Evolutionary conservation across 2,888 invertebrate species (phyloP).

Genomic region (Pyrrhia umbra): DNA sequence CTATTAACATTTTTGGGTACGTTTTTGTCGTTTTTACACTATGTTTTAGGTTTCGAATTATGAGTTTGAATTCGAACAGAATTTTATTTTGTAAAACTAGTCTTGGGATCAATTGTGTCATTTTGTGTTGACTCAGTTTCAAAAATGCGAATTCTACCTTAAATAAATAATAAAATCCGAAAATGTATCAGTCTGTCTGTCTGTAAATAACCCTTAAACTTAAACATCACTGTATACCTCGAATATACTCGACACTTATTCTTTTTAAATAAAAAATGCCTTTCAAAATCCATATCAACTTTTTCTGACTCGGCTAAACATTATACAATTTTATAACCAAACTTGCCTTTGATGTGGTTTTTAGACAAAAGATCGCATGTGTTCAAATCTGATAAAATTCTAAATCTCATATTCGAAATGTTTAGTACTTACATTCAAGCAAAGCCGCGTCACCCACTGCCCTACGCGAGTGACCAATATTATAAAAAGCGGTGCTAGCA

Average conservation of each 20-base stretch:
- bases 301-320: constrained; percentile 14
- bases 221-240: no score
- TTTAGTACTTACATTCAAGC: constrained; percentile 47
- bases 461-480: background rate
- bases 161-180: no score
- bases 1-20: background rate
- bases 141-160: no score
- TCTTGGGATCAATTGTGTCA: no score
- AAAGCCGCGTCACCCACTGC: constrained; percentile 24
- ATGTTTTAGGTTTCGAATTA: background rate
- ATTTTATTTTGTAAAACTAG: no score
- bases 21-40: constrained; percentile 2
- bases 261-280: background rate
- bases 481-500: background rate
- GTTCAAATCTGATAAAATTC: constrained; percentile 41
- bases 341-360: constrained; percentile 20
- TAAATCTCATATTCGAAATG: constrained; percentile 53
- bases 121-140: no score
- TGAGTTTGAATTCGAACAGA: no score
- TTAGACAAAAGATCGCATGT: constrained; percentile 35
- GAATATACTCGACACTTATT: no score
- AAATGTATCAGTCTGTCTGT: no score
- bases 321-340: constrained; percentile 21
- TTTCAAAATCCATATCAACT: background rate
- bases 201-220: no score